These are phyloP conservation scores for Tinamus guttatus DNA, from an alignment of 2,113 vertebrate genomes.

Conservation along the genomic window DNA sequence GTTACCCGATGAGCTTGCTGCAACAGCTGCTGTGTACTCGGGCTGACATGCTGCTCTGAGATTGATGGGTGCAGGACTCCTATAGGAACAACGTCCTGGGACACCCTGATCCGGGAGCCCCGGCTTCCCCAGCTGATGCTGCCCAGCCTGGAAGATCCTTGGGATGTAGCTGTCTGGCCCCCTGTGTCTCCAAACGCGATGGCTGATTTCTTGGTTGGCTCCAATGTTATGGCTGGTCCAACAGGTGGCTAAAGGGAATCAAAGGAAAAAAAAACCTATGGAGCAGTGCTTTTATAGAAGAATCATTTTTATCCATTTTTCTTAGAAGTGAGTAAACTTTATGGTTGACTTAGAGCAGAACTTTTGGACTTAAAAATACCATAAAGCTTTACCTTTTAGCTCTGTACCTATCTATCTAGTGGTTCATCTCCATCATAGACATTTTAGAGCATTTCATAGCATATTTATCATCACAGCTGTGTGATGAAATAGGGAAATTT, in stretches of 20 bases:
- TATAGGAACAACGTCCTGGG: neutral
- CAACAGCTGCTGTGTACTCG: slow-evolving; percentile 67
- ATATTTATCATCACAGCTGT: neutral
- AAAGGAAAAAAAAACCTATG: neutral
- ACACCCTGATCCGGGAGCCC: neutral
- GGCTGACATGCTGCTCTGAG: slow-evolving; percentile 37
- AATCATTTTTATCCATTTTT: neutral
- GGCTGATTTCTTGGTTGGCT: neutral
- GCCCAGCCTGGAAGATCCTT: neutral
- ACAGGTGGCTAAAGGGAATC: neutral
- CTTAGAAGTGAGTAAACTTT: neutral
- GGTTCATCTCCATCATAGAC: neutral
- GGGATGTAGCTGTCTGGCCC: accelerated
- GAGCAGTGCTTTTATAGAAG: neutral
- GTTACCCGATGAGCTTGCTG: slow-evolving; percentile 62
- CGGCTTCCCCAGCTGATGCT: slow-evolving; percentile 1
- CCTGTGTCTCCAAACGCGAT: too few relatives aligned
- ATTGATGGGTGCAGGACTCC: slow-evolving; percentile 61
- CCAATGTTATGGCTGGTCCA: neutral
- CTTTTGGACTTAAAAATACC: neutral
- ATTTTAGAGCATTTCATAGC: neutral
- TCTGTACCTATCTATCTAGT: neutral
- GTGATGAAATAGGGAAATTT: neutral
- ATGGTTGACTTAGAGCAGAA: neutral
- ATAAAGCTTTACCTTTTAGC: neutral